These are phyloP conservation scores for Cotesia vestalis DNA, from an alignment of 1,140 invertebrate genomes.

Conservation along the genomic window DNA sequence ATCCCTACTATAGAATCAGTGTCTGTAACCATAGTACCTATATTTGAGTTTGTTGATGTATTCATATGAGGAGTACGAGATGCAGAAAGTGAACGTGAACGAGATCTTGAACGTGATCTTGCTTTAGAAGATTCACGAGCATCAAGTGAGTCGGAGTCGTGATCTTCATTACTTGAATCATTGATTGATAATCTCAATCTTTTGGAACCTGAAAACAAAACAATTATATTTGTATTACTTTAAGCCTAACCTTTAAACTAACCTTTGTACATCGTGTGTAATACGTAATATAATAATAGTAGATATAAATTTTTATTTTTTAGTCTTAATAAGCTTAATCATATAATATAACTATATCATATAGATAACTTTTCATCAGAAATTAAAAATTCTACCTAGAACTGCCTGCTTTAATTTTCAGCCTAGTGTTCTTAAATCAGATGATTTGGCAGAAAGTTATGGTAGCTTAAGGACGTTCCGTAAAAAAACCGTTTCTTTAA, in stretches of 20 bases:
- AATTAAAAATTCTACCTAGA: too few species aligned
- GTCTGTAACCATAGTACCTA: slow-evolving; percentile 10
- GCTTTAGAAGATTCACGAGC: slow-evolving; percentile 43
- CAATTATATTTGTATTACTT: not conserved
- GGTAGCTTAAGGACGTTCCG: too few species aligned
- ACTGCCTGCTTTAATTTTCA: too few species aligned
- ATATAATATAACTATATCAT: too few species aligned
- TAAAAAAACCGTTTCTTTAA: too few species aligned
- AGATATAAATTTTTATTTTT: too few species aligned
- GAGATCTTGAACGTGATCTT: slow-evolving; percentile 44
- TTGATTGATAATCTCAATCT: slow-evolving; percentile 65
- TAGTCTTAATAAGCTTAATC: too few species aligned
- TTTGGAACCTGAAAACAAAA: slow-evolving; percentile 65
- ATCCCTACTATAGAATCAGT: slow-evolving; percentile 44
- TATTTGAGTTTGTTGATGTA: slow-evolving; percentile 22
- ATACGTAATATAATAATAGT: too few species aligned
- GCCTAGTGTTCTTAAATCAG: too few species aligned
- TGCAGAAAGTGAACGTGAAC: slow-evolving; percentile 47
- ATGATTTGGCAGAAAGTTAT: too few species aligned
- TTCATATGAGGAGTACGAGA: slow-evolving; percentile 23
- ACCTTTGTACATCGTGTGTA: too few species aligned
- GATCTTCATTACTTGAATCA: slow-evolving; percentile 65
- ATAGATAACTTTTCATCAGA: too few species aligned
- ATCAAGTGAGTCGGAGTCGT: slow-evolving; percentile 66
- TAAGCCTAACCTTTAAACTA: not conserved